phyloP scores from a whole-genome alignment of 2,888 invertebrate genomes.

The Chymomyza amoena region DNA sequence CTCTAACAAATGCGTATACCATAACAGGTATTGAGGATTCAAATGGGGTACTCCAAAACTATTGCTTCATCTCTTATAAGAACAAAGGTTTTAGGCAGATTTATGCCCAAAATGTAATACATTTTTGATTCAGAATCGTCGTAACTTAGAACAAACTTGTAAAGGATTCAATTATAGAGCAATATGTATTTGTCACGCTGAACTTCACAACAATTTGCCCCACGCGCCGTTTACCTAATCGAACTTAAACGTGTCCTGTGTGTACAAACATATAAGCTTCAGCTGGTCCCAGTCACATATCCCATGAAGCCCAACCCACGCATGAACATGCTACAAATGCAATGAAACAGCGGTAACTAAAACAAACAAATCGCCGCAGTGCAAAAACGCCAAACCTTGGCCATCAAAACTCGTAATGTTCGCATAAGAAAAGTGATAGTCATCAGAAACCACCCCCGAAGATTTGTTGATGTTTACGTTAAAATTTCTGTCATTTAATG shows the following conservation, averaged over 20 bases:
- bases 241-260: background rate
- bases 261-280: background rate
- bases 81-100: too few species aligned
- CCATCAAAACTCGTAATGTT: slow-evolving; percentile 44
- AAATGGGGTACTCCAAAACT: too few species aligned
- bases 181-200: background rate
- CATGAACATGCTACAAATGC: slow-evolving; percentile 35
- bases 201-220: background rate
- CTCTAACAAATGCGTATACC: background rate
- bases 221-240: background rate
- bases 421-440: slow-evolving; percentile 42
- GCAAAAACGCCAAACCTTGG: slow-evolving; percentile 42
- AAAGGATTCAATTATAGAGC: background rate
- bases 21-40: background rate
- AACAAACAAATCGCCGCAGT: slow-evolving; percentile 51
- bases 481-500: slow-evolving; percentile 20
- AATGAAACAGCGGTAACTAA: slow-evolving; percentile 26
- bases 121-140: too few species aligned
- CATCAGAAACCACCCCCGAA: slow-evolving; percentile 36
- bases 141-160: too few species aligned
- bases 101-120: too few species aligned
- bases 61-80: too few species aligned
- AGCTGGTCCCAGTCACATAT: slow-evolving; percentile 19
- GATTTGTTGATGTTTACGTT: slow-evolving; percentile 29
- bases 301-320: slow-evolving; percentile 32